Evolutionary conservation across 2,888 invertebrate species (phyloP), one percentile per base, ranked within the genome.

Genomic region (Scaptomyza tumidula): DNA sequence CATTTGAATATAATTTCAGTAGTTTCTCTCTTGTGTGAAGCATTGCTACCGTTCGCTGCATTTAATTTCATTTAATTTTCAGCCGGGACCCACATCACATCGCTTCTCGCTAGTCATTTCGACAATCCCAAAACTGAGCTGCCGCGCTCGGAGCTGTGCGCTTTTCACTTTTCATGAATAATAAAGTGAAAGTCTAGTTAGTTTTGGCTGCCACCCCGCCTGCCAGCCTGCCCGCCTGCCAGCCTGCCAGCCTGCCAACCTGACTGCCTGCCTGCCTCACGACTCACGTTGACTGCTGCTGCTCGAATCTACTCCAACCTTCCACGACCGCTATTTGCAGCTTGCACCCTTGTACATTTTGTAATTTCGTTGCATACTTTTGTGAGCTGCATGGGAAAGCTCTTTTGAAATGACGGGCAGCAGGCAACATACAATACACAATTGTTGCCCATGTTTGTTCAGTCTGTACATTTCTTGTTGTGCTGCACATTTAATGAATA

Each of bases 151-250:
- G 33, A 33, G 61, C 68, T 77, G 66, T 75, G 73, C 75, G 83
- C 86, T 80, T 83, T 83, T 83, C 86, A 83, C 83, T 83, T 83
- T 82, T 82, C 83, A 83, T 83, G 83, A 83, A 83, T 83, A 83
- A 83, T 86, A 83, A 86, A 83, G 83, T 86, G 83, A 83, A 83
- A 86, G 83, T 83, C 83, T 86, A 83, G 83, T 83, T 86, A 78
- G 83, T 82, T 85, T 85, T 78, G 75, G 68, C 57, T 75, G 59
- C 46, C 58, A 61, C 48, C 33, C 53, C 58, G 70, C 24, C 68
- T 57, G 67, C 45, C 60, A 53, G 57, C 39, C 62, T 57, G 69
- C 16, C 53, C 68, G 50, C 37, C 55, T 64, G 55, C 35, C 56
- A 61, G 68, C 24, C 62, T 57, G 70, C 50, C 60, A 53, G 54